Base-by-base conservation (phyloP, 2,113 vertebrate genomes). In the Daphoenositta chrysoptera region DNA sequence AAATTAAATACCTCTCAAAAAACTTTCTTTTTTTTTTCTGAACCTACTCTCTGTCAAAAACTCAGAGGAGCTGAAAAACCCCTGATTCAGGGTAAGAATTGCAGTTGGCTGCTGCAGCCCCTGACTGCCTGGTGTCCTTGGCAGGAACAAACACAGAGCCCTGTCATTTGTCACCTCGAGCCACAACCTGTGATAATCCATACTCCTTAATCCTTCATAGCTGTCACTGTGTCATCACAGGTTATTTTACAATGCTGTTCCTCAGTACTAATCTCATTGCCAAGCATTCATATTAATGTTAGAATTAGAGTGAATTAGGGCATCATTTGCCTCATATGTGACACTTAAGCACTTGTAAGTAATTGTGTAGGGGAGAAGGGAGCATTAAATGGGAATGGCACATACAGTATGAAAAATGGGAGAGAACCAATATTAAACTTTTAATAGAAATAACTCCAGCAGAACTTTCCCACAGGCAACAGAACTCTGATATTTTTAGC, bases 401-500 rank as follows among this genome's bases (percentile, higher is more conserved):
- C 35, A 87, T 81, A 54, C 81, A 90, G 84, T 61, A 96, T 30
- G 83, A 95, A 91, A 96, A 96, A 60, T 90, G 85, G 79, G 63
- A 95, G 57, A 79, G 83, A 40, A 50, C 66, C 76, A 83, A 72
- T 83, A 93, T 92, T 61, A 83, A 94, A 94, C 91, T 92, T 95
- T 31, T 90, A 87, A 76, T 89, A 79, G 95, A 97, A 97, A 95
- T 96, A 97, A 93, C 96, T 96, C 17, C 78, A 37, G 75, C 66
- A 91, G 71, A 75, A 96, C 90, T 95, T 98, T 98, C 98, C 98
- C 98, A 98, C 98, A 98, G 97, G 94, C 96, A 90, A 37, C 71
- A 66, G 48, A 77, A 88, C 9, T 91, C 81, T 79, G 93, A 71
- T 98, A 98, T 98, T 98, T 98, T 98, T 98, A 98, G 98, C 96